A percentile compares a stretch with the other conserved stretches of the same genome.
Conservation (phyloP, 2,888 invertebrate species). For the Pseudococcus jackbeardsleyi region DNA sequence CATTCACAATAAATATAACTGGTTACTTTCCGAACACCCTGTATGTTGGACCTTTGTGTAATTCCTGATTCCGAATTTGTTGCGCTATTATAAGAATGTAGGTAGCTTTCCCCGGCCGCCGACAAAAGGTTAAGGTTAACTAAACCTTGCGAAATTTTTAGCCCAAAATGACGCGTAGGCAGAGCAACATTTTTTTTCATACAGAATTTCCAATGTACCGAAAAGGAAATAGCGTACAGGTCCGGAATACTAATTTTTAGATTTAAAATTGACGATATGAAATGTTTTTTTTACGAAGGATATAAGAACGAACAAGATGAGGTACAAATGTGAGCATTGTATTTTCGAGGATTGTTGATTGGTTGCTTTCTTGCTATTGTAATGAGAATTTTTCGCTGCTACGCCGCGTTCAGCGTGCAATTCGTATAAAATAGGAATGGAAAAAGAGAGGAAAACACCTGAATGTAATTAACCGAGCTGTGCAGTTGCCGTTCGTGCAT, state of each 20-base stretch:
- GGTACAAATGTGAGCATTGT: background rate
- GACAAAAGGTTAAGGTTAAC: background rate
- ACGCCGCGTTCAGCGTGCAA: background rate
- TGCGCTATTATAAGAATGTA: background rate
- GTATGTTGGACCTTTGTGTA: background rate
- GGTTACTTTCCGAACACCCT: background rate
- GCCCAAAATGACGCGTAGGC: background rate
- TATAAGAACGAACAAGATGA: background rate
- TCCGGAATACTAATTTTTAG: constrained; percentile 10
- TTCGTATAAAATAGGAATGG: background rate
- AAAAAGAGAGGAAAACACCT: background rate
- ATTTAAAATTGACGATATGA: constrained; percentile 4
- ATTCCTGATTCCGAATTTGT: background rate
- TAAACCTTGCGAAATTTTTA: background rate
- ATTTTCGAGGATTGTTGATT: background rate
- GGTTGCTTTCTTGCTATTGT: background rate
- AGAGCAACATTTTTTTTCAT: background rate
- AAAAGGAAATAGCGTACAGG: constrained; percentile 16
- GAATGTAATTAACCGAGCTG: background rate
- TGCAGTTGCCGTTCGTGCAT: background rate
- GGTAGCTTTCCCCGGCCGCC: background rate
- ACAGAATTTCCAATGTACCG: background rate
- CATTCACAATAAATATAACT: too few relatives aligned
- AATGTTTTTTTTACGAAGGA: background rate
- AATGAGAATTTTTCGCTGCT: background rate